Percentiles rank a stretch among this genome's conserved stretches.
Evolutionary conservation across 2,113 vertebrate species (phyloP).

Genomic region (Strix aluco): DNA sequence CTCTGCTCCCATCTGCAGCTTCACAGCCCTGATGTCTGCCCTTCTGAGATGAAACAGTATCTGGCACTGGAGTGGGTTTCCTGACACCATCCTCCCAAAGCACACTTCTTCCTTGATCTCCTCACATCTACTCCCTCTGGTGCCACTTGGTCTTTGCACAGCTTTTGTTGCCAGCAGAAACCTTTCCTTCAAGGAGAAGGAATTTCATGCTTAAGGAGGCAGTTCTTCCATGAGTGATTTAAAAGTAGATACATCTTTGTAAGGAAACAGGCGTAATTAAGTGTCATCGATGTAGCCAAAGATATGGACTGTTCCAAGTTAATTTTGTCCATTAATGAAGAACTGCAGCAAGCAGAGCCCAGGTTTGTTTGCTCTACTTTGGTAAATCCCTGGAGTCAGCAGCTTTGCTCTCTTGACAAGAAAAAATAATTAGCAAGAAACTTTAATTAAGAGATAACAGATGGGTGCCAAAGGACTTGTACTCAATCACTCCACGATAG

Average conservation of each 20-base stretch:
- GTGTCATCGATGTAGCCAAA: conserved; percentile 39
- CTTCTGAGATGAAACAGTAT: not conserved
- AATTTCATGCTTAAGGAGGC: conserved; percentile 10
- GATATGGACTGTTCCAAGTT: conserved; percentile 54
- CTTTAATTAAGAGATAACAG: conserved; percentile 76
- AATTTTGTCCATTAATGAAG: conserved; percentile 64
- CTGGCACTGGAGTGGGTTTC: not conserved
- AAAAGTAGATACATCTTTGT: conserved; percentile 44
- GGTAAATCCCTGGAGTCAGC: conserved; percentile 65
- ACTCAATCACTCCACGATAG: conserved; percentile 20
- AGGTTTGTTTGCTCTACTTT: conserved; percentile 53
- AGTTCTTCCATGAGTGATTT: conserved; percentile 25
- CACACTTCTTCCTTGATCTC: not conserved
- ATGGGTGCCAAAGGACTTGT: conserved; percentile 59
- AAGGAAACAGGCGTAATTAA: conserved; percentile 60
- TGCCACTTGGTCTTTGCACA: not conserved
- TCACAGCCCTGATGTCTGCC: not conserved
- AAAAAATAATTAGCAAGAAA: conserved; percentile 70
- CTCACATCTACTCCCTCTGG: not conserved
- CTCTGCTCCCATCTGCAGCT: not conserved
- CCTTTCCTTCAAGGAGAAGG: not conserved
- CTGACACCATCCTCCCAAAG: rapidly evolving
- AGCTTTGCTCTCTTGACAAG: conserved; percentile 66
- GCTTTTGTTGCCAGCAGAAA: not conserved
- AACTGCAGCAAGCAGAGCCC: not conserved